Evolutionary conservation across 2,113 vertebrate genomes (phyloP), one percentile per base, ranked within the genome.

Genomic region (Apodemus speciosus): DNA sequence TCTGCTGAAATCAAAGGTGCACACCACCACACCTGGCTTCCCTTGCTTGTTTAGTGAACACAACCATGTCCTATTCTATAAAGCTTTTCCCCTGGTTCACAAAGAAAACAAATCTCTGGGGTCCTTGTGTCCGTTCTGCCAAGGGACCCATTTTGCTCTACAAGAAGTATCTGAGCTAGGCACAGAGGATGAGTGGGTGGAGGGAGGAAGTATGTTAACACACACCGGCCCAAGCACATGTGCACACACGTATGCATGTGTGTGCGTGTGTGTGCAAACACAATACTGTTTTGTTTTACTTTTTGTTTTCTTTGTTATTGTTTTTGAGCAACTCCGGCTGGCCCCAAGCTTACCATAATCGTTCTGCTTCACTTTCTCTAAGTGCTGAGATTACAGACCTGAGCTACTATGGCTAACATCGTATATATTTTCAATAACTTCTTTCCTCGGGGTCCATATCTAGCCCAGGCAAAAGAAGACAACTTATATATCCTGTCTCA

Each of bases 401-500:
- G 68, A 40, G 25, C 68, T n/a, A 40, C 85, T 6, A 20, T 32
- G 51, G 4, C 23, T 87, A 71, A 27, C 14, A 30, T 38, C 8
- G 21, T 68, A 18, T 1, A 53, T 53, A 27, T 3, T 38, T 25
- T n/a, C 40, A 56, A 38, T 43, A 35, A 49, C 69, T 73, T 43
- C 73, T 92, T 64, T 87, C 56, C 76, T 71, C 43, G 7, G n/a
- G 86, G 8, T 51, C 86, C 81, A 46, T n/a, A 81, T 38, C 40
- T 66, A 92, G 93, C 49, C 72, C 62, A 75, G 43, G 49, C 87
- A 69, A 90, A 89, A 93, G 35, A 86, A 68, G 43, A 51, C 49
- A 53, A 60, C n/a, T 69, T 49, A 68, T 83, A 3, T 72, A 35
- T 30, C 43, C 23, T 27, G 6, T 49, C 38, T 72, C 66, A 20